Conservation (phyloP, 2,113 vertebrate species). For the Microcebus lehilahytsara region DNA sequence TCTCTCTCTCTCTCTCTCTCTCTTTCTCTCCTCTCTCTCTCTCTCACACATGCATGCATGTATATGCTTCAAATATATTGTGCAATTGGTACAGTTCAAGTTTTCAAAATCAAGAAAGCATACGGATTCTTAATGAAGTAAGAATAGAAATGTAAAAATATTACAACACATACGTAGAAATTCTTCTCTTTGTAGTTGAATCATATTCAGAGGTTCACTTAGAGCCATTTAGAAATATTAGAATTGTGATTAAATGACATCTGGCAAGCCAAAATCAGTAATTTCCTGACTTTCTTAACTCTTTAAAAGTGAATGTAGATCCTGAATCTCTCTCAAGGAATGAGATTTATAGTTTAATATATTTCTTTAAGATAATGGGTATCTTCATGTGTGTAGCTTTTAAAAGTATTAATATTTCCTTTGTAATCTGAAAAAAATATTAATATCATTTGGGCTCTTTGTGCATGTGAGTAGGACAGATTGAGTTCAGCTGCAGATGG, state of each 20-base stretch:
- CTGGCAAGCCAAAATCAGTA: not conserved
- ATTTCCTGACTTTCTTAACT: not conserved
- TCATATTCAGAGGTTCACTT: not conserved
- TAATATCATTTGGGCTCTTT: not conserved
- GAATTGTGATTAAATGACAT: not conserved
- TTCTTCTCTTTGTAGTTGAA: not conserved
- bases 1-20: not conserved
- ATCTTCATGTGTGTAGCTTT: not conserved
- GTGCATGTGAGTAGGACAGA: not conserved
- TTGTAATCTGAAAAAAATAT: not conserved
- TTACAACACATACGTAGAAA: not conserved
- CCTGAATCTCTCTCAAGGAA: not conserved
- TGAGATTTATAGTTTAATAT: not conserved
- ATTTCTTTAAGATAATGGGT: not conserved
- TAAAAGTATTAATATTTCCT: not conserved
- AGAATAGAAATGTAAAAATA: not conserved
- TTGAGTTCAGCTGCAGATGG: not conserved
- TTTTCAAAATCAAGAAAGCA: not conserved
- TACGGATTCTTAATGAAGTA: not conserved
- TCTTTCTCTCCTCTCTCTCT: accelerated
- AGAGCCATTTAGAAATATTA: not conserved
- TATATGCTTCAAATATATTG: not conserved
- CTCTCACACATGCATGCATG: accelerated
- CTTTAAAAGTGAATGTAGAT: not conserved
- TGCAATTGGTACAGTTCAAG: not conserved